These are phyloP conservation scores for Gymnopithys bicolor DNA, from an alignment of 2,797 vertebrate genomes.

Conservation along the genomic window DNA sequence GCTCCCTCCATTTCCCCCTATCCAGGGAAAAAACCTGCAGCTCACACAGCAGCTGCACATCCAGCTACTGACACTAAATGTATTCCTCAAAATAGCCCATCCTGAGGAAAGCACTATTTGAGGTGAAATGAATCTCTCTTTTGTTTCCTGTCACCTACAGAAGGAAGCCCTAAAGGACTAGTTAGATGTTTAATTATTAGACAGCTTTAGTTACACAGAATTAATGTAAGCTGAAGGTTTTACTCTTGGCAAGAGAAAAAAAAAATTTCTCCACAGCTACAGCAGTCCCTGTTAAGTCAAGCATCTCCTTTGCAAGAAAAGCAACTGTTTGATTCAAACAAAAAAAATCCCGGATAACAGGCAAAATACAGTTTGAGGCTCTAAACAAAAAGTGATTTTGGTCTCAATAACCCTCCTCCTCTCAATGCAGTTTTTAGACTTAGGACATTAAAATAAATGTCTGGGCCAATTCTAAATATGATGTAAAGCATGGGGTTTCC, in stretches of 20 bases:
- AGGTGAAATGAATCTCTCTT: not conserved
- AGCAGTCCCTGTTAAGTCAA: not conserved
- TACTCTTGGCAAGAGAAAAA: not conserved
- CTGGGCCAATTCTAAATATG: not conserved
- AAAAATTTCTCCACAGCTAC: not conserved
- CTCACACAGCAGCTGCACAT: not conserved
- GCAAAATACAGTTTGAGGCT: not conserved
- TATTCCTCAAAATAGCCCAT: not conserved
- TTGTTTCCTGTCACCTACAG: not conserved
- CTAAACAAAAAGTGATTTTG: not conserved
- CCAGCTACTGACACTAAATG: not conserved
- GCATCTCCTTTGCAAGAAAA: not conserved
- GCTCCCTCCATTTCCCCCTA: not conserved
- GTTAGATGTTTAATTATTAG: not conserved
- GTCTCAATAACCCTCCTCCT: not conserved
- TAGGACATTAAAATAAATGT: not conserved
- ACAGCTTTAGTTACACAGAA: not conserved
- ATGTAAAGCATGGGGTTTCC: not conserved
- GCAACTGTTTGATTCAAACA: not conserved
- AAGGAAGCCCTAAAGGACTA: not conserved
- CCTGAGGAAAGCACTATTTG: not conserved
- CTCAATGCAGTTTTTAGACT: not conserved
- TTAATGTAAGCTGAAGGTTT: not conserved
- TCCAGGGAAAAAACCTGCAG: not conserved
- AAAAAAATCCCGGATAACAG: not conserved